Base-by-base conservation (phyloP, 2,797 vertebrate species). In the Lepidocolaptes lacrymiger region DNA sequence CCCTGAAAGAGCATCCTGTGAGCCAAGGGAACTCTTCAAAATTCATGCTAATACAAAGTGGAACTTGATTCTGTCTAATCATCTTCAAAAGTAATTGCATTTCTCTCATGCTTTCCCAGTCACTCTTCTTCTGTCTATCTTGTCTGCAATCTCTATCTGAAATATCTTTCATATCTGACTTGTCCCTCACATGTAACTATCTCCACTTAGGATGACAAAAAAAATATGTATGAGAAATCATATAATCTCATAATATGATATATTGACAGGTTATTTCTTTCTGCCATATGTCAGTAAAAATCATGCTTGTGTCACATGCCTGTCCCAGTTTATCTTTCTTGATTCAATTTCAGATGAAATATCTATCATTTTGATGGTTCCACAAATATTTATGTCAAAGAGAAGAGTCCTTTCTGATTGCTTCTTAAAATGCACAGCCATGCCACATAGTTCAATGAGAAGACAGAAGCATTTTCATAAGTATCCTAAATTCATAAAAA, bases 281-380 rank as follows among this genome's bases (percentile, higher is more conserved):
- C 58, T 75, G 58, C 23, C 24, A 13, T 81, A 55, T 43, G 37
- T 74, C 37, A 12, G 41, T 75, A 75, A 82, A 88, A 89, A 83
- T 88, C 48, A 26, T 88, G 39, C 28, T 52, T 63, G 34, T 81
- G 73, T 68, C 55, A 12, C 32, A 23, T 81, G 26, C 48, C 44
- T 56, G 32, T 56, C 48, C 43, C 36, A 68, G 32, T 85, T 88
- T 90, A 44, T 62, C 69, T 59, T 92, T 91, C 34, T 37, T 12
- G 44, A 88, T 81, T 77, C 58, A 92, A 55, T 91, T 93, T 77
- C 76, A 89, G 74, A 59, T 58, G 36, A 69, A 89, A 84, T 32
- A 84, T 64, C 14, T 54, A 85, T 66, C 51, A 81, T 92, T 83
- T 55, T 91, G 73, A 75, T 62, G 26, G 59, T 93, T 92, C 32